Evolutionary conservation across 2,797 vertebrate species (phyloP), one percentile per base, ranked within the genome.

Genomic region (Gymnopithys bicolor): DNA sequence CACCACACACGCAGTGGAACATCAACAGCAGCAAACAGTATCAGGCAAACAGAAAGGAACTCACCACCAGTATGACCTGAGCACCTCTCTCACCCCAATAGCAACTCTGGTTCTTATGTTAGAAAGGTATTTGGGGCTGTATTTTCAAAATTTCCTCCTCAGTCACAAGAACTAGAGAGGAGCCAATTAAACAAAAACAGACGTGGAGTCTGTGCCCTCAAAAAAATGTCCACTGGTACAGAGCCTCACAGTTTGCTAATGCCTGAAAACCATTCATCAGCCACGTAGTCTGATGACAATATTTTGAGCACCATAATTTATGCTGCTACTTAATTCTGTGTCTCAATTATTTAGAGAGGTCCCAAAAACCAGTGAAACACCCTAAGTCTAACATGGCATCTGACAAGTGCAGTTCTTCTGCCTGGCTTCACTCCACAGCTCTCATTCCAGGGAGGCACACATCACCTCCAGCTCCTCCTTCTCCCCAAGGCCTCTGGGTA

Each of bases 21-120:
- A 35, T 18, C 56, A 13, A 18, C 4, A 15, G 1, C 4, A 58
- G 39, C 14, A 64, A 56, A 66, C 1, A 7, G 51, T 8, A 1
- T 19, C 8, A 23, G 48, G 39, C 43, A 35, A 25, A 10, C 19
- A 39, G 53, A 25, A 41, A 21, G n/a, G 13, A 77, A 30, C 6
- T 4, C 23, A 7, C 22, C 21, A 28, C n/a, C 2, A 2, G 2
- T 11, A 10, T 2, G 5, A 53, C 22, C 35, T 9, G 0, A 53
- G 25, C 13, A 67, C 3, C 43, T 7, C 19, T 28, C 25, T 39
- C 27, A 46, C 8, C 3, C 35, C 1, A 1, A 33, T 11, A 45
- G 18, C 7, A 2, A 1, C 11, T 23, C 23, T 6, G 1, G 2
- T 35, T 77, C 33, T 67, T n/a, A 32, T 1, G 3, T 9, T 48